Evolutionary conservation across 2,888 invertebrate genomes (phyloP), one percentile per base, ranked within the genome.

Genomic region (Pyrochroa serraticornis): DNA sequence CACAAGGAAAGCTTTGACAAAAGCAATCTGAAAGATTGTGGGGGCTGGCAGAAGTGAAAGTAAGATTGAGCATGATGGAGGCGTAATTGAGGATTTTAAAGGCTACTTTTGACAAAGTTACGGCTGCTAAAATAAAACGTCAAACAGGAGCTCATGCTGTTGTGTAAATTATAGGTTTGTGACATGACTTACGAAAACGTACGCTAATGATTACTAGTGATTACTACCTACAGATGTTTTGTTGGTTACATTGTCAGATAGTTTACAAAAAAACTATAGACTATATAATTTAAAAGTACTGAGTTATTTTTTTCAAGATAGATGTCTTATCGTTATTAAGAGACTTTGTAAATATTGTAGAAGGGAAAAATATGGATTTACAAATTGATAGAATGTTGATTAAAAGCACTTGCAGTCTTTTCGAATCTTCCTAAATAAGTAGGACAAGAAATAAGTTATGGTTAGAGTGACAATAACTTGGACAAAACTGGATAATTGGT

Each of bases 321-420:
- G 95, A 97, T 78, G 92, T 93, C 0, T 81, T 97, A 49, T 80
- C 87, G n/a, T 84, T 96, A 81, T 81, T 97, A 63, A 93, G 94
- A 6, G 95, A 97, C 74, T 95, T 95, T 77, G 95, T 96, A 0
- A 89, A 90, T 77, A 87, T 97, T 57, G 97, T 97, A 0, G 84
- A 86, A 50, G 97, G 97, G 97, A 95, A 96, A 76, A 97, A 97
- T 75, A 93, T 95, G 78, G 95, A 91, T 0, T 80, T 97, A 43
- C 97, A 97, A 3, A 90, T 89, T 46, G 97, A 97, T 77, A 84
- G 91, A 45, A 96, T 96, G 95, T 96, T 96, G 6, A 85, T 93
- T 0, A 96, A 97, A 79, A 97, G 97, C 78, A 97, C 96, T 3
- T 92, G 93, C 10, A 95, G 97, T 66, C 83, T n/a, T 97, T 48